Evolutionary conservation across 37 sponge, comb jelly and placozoan genomes (phyloP).

Genomic region (Haliclona indistincta): DNA sequence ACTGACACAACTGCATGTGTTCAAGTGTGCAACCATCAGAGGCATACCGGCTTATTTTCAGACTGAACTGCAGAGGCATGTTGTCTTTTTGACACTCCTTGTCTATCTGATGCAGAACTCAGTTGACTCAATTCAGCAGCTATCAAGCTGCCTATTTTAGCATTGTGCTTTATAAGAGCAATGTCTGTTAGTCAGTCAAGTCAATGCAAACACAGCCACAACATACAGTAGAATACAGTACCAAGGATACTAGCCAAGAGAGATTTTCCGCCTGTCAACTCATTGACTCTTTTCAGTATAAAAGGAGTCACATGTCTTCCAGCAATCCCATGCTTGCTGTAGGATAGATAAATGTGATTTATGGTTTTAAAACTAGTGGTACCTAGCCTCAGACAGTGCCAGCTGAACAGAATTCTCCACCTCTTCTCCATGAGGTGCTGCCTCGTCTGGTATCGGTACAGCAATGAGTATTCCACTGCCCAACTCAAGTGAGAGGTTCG

Average conservation of each 20-base stretch:
- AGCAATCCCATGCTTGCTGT: slow-evolving; percentile 26
- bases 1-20: neutral
- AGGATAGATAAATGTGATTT: neutral
- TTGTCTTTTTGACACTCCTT: no score
- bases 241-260: slow-evolving; percentile 79
- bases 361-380: neutral
- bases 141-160: slow-evolving; percentile 77
- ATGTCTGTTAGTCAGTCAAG: slow-evolving; percentile 60
- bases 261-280: slow-evolving; percentile 77
- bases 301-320: slow-evolving; percentile 91
- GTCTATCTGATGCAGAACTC: no score
- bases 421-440: slow-evolving; percentile 44
- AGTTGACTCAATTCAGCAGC: slow-evolving; percentile 64
- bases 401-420: slow-evolving; percentile 74
- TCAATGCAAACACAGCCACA: neutral
- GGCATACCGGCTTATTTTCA: neutral
- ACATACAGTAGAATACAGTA: neutral
- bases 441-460: slow-evolving; percentile 80
- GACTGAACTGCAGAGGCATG: neutral
- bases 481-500: slow-evolving; percentile 32
- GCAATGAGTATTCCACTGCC: slow-evolving; percentile 82
- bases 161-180: slow-evolving; percentile 89
- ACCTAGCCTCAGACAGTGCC: slow-evolving; percentile 76
- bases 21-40: no score
- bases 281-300: slow-evolving; percentile 78